Evolutionary conservation across 2,113 vertebrate species (phyloP).

Genomic region (Phalacrocorax brasilianus): DNA sequence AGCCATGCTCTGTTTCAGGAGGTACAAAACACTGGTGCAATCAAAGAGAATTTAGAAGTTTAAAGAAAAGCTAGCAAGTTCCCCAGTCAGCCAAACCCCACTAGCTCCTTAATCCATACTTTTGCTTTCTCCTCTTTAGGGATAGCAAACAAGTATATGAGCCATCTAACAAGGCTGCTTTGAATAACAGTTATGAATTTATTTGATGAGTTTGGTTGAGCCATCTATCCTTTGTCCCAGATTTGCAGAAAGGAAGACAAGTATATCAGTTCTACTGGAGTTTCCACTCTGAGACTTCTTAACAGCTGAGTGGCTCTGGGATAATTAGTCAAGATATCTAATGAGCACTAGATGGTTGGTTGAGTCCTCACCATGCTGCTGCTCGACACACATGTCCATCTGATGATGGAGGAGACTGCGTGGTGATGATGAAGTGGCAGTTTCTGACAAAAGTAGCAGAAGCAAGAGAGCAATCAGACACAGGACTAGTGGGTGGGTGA

Average conservation of each 20-base stretch:
- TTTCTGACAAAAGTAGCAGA: neutral
- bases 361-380: neutral
- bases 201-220: neutral
- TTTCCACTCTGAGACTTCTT: neutral
- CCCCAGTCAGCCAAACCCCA: neutral
- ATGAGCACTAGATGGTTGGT: neutral
- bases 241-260: neutral
- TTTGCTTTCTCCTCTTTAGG: neutral
- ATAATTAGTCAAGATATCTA: neutral
- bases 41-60: neutral
- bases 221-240: neutral
- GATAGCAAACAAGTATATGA: neutral
- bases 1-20: neutral
- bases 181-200: neutral
- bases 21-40: fast-evolving
- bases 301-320: neutral
- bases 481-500: neutral
- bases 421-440: neutral
- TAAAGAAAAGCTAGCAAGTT: neutral
- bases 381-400: neutral
- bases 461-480: neutral
- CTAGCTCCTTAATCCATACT: neutral
- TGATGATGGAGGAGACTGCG: neutral
- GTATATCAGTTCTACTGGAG: neutral
- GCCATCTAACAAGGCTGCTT: neutral